Evolutionary conservation across 2,888 invertebrate species (phyloP).

Genomic region (Patella pellucida): DNA sequence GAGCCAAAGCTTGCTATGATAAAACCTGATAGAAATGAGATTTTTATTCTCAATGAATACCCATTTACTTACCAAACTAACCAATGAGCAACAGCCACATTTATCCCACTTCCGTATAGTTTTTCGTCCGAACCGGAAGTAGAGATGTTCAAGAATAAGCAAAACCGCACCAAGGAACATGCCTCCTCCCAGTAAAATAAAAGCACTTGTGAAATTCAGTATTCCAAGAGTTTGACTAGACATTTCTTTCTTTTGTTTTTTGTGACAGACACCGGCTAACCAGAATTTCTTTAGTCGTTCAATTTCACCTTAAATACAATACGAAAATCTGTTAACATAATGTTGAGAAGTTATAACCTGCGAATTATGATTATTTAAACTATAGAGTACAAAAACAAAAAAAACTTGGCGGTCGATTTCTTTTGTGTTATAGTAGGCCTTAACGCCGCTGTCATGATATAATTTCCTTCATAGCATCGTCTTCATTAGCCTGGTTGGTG

Average conservation of each 20-base stretch:
- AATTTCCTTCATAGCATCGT: too few species aligned
- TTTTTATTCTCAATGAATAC: too few species aligned
- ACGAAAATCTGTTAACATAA: neutral
- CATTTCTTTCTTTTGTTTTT: constrained; percentile 85
- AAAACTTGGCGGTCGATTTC: too few species aligned
- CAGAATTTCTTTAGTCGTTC: constrained; percentile 91
- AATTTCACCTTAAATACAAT: constrained; percentile 80
- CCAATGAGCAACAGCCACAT: constrained; percentile 92
- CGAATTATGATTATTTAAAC: too few species aligned
- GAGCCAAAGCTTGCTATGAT: too few species aligned
- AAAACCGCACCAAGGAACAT: constrained; percentile 90
- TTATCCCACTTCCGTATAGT: constrained; percentile 75
- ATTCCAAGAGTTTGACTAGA: constrained; percentile 75
- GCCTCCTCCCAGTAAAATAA: constrained; percentile 93
- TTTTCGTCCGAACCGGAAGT: constrained; percentile 83
- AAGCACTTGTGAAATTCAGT: constrained; percentile 95
- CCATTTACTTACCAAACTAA: constrained; percentile 86
- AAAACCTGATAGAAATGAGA: too few species aligned
- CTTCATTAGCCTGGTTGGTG: too few species aligned
- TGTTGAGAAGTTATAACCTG: too few species aligned
- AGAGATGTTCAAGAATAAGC: constrained; percentile 90
- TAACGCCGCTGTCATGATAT: too few species aligned
- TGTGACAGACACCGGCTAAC: constrained; percentile 94
- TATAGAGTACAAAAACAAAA: too few species aligned
- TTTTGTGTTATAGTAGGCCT: too few species aligned